Evolutionary conservation across 2,797 vertebrate species (phyloP).

Genomic region (Lutjanus argentimaculatus): DNA sequence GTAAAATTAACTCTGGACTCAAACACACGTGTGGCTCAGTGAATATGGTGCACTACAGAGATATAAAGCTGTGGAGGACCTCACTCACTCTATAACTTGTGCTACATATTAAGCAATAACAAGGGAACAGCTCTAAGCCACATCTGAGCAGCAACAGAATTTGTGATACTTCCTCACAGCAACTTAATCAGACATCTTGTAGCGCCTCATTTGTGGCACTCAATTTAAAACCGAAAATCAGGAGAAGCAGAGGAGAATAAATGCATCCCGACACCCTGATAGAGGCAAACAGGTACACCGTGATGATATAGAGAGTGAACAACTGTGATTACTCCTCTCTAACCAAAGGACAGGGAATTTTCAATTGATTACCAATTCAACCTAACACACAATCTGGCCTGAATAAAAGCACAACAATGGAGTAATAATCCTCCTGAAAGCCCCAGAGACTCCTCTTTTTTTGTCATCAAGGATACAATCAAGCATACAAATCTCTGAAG

Average conservation of each 20-base stretch:
- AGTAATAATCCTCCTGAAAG: slow-evolving; percentile 65
- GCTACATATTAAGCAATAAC: background rate
- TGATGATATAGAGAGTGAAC: slow-evolving; percentile 32
- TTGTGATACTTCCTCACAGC: background rate
- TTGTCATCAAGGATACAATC: slow-evolving; percentile 74
- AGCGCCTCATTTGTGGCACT: slow-evolving; percentile 22
- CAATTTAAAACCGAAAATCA: slow-evolving; percentile 37
- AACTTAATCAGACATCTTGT: slow-evolving; percentile 2
- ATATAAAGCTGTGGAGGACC: no score
- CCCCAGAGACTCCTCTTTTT: slow-evolving; percentile 58
- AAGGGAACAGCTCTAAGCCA: background rate
- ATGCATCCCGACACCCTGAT: background rate
- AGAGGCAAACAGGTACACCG: slow-evolving; percentile 38
- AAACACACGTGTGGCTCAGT: no score
- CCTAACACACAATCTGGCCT: slow-evolving; percentile 53
- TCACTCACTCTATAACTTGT: background rate
- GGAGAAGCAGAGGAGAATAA: background rate
- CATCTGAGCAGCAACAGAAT: background rate
- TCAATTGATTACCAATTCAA: slow-evolving; percentile 76
- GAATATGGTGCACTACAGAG: no score
- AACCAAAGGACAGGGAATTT: slow-evolving; percentile 54
- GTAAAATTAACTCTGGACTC: background rate
- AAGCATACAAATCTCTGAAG: slow-evolving; percentile 63
- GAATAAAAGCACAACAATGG: slow-evolving; percentile 67
- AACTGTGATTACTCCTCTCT: slow-evolving; percentile 53